Conservation (phyloP, 1,140 invertebrate genomes). For the Odontomachus brunneus region DNA sequence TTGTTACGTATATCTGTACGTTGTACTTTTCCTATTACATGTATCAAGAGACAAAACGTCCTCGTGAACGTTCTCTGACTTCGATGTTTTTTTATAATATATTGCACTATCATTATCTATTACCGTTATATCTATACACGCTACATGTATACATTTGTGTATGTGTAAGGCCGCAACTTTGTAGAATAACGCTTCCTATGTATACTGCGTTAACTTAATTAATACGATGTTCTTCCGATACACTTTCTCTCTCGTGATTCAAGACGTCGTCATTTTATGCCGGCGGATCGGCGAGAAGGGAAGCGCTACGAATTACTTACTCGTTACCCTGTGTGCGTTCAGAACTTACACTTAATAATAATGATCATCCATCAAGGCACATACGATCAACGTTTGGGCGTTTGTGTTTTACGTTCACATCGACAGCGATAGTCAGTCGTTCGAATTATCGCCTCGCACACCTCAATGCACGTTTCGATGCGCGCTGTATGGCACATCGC, state of each 20-base stretch:
- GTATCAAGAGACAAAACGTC: conserved; percentile 36
- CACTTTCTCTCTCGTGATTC: conserved; percentile 60
- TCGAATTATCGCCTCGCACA: not conserved
- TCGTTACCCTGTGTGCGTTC: conserved; percentile 71
- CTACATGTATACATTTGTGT: conserved; percentile 13
- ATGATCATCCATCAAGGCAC: conserved; percentile 37
- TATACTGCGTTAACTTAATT: conserved; percentile 51
- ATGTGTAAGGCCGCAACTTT: conserved; percentile 26
- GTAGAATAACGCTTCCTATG: conserved; percentile 60
- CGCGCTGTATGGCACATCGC: too few species aligned
- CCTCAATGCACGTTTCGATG: too few species aligned
- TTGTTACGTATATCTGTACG: conserved; percentile 54
- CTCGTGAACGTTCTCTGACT: conserved; percentile 37
- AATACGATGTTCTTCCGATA: conserved; percentile 58
- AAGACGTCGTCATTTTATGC: conserved; percentile 51
- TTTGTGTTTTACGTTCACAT: not conserved
- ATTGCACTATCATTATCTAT: conserved; percentile 37
- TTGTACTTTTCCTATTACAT: conserved; percentile 62
- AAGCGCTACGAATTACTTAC: conserved; percentile 60
- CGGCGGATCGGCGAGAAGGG: conserved; percentile 30
- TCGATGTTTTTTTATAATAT: conserved; percentile 52
- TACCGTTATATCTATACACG: conserved; percentile 44
- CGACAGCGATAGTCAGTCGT: conserved; percentile 4
- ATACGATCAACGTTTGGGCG: conserved; percentile 17
- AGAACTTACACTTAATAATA: conserved; percentile 51